Base-by-base conservation (phyloP, 2,113 vertebrate species). In the Neogobius melanostomus region DNA sequence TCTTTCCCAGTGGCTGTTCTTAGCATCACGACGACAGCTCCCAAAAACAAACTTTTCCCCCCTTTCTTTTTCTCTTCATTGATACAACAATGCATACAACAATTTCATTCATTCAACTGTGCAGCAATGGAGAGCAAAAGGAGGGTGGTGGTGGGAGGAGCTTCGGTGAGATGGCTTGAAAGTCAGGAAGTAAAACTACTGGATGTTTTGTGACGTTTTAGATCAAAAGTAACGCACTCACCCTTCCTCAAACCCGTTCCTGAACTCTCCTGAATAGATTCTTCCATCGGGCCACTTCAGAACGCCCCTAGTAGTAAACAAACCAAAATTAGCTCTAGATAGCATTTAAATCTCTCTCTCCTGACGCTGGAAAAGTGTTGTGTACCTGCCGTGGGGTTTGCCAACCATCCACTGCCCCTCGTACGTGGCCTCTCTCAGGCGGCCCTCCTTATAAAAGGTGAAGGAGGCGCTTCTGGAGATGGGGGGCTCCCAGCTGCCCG, bases 221-320 rank as follows among this genome's bases (percentile, higher is more conserved):
- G 17, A 28, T 11, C 11, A 28, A 17, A 51, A 14, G 50, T 53
- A 50, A 8, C 0, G 6, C 49, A 68, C 90, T 82, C n/a, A 99
- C 98, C 98, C 97, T 64, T 99, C 97, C 80, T 99, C 98, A 76
- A 98, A 82, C 28, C 97, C 97, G 50, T 95, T 95, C 72, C 94
- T 95, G 84, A 99, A 99, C n/a, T 89, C 89, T 17, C 98, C 98
- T 0, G 94, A 95, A 87, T 99, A 99, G 36, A 91, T 90, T 80
- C 95, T 94, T 74, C 96, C 96, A 89, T 99, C 96, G 12, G 94
- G 88, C 98, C 98, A 99, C 62, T 93, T 98, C 45, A 99, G 85
- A 46, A 94, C 79, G 6, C 98, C 98, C 75, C 98, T 99, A 85
- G 10, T 57, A 76, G 14, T 17, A 8, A 70, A 3, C 0, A 50